These are phyloP conservation scores for Enteromius trimaculatus DNA, from an alignment of 2,797 vertebrate species.

Conservation along the genomic window DNA sequence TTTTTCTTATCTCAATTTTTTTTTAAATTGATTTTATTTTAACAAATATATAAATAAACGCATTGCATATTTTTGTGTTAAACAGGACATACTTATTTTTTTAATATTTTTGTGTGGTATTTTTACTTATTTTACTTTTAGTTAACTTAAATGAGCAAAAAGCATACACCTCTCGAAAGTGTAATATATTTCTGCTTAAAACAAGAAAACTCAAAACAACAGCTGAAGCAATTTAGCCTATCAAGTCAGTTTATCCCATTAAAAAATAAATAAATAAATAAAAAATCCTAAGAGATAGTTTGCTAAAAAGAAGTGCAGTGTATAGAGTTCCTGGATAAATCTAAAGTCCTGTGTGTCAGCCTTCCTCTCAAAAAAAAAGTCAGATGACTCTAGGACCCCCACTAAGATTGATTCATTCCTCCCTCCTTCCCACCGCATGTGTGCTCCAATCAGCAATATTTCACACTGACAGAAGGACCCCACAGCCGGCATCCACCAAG, in stretches of 20 bases:
- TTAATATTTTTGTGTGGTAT: not conserved
- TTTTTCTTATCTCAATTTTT: too few species aligned
- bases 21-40: too few species aligned
- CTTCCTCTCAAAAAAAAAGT: constrained; percentile 66
- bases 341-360: constrained; percentile 35
- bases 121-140: not conserved
- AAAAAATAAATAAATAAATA: too few species aligned
- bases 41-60: too few species aligned
- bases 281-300: not conserved
- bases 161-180: not conserved
- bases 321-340: not conserved
- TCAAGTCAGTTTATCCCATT: not conserved
- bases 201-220: not conserved
- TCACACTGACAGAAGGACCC: constrained; percentile 81
- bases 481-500: constrained; percentile 72
- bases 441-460: constrained; percentile 79
- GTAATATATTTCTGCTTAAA: not conserved
- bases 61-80: not conserved
- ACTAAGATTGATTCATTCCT: constrained; percentile 78
- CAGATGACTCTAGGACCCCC: constrained; percentile 76
- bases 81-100: not conserved
- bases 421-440: constrained; percentile 75
- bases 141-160: not conserved
- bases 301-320: not conserved
- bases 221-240: constrained; percentile 2